Percentiles rank a stretch among this genome's conserved stretches.
These are phyloP conservation scores for Porphyrio hochstetteri DNA, from an alignment of 2,113 vertebrate species.

Conservation along the genomic window DNA sequence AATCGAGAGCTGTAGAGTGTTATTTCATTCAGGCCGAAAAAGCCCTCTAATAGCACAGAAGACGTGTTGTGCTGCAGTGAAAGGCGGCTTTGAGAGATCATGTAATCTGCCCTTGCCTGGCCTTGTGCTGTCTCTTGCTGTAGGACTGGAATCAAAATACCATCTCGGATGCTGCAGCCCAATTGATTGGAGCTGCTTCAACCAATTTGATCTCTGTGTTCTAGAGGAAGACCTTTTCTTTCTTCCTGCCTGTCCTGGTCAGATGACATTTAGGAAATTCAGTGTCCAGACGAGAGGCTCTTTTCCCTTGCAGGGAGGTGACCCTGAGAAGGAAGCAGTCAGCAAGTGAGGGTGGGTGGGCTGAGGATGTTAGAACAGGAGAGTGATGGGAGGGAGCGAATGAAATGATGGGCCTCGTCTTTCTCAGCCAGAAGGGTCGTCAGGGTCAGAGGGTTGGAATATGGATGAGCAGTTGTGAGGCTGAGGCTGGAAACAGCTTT, in stretches of 20 bases:
- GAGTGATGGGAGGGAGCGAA: not conserved
- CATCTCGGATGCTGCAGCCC: slow-evolving; percentile 10
- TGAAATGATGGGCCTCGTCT: not conserved
- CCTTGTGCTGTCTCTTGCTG: slow-evolving; percentile 37
- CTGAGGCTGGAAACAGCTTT: not conserved
- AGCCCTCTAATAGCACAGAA: slow-evolving; percentile 51
- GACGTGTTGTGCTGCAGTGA: slow-evolving; percentile 55
- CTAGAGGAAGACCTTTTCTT: not conserved
- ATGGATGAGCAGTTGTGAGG: not conserved
- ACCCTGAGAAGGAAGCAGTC: not conserved
- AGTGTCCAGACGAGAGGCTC: not conserved
- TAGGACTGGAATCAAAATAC: slow-evolving; percentile 53
- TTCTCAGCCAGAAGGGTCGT: not conserved
- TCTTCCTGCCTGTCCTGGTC: not conserved
- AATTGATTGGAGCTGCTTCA: slow-evolving; percentile 18
- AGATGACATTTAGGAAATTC: not conserved
- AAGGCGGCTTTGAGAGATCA: slow-evolving; percentile 58
- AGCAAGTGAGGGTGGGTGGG: not conserved
- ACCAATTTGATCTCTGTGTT: not conserved
- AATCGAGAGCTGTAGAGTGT: slow-evolving; percentile 53
- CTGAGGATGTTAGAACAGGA: not conserved
- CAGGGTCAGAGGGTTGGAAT: not conserved
- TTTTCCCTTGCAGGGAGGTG: not conserved
- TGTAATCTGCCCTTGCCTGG: slow-evolving; percentile 53
- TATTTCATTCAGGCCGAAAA: slow-evolving; percentile 56